A percentile compares a stretch with the other conserved stretches of the same genome.
Evolutionary conservation across 1,140 invertebrate species (phyloP).

Genomic region (Drosophila ercepeae): DNA sequence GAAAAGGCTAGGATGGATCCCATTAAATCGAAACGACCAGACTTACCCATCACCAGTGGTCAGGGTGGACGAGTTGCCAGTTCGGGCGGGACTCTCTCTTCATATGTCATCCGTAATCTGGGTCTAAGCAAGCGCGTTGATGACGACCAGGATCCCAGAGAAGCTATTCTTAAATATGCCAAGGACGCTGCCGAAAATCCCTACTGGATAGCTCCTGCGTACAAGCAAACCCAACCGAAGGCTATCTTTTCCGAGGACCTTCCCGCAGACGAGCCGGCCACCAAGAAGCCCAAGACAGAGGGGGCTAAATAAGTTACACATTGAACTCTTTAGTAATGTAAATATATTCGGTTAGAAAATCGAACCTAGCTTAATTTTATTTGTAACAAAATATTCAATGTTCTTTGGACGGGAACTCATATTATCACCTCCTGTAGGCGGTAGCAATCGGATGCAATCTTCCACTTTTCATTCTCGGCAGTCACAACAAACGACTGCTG

Average conservation of each 20-base stretch:
- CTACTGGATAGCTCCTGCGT: conserved; percentile 97
- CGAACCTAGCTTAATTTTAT: conserved; percentile 13
- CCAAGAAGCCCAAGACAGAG: conserved; percentile 60
- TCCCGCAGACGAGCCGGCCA: conserved; percentile 38
- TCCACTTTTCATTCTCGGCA: conserved; percentile 93
- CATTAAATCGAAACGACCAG: conserved; percentile 95
- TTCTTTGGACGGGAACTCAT: background rate
- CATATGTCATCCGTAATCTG: conserved; percentile 98
- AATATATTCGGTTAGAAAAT: conserved; percentile 28
- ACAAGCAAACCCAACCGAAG: conserved; percentile 92
- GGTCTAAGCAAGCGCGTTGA: conserved; percentile 96
- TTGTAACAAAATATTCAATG: background rate
- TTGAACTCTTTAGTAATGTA: conserved; percentile 21
- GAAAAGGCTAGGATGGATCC: conserved; percentile 97
- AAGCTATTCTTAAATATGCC: conserved; percentile 98
- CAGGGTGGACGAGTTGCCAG: conserved; percentile 96
- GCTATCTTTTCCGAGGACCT: conserved; percentile 87
- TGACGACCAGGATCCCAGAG: conserved; percentile 98
- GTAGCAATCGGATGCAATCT: conserved; percentile 93
- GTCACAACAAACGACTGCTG: conserved; percentile 93
- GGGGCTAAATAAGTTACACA: conserved; percentile 26
- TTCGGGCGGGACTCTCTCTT: conserved; percentile 97
- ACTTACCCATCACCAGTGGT: conserved; percentile 95
- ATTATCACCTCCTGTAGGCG: conserved; percentile 87
- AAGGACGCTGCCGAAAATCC: conserved; percentile 99